Percentiles rank a stretch among this genome's conserved stretches.
These are phyloP conservation scores for Paedocypris micromegethes DNA, from an alignment of 2,797 vertebrate genomes.

Conservation along the genomic window DNA sequence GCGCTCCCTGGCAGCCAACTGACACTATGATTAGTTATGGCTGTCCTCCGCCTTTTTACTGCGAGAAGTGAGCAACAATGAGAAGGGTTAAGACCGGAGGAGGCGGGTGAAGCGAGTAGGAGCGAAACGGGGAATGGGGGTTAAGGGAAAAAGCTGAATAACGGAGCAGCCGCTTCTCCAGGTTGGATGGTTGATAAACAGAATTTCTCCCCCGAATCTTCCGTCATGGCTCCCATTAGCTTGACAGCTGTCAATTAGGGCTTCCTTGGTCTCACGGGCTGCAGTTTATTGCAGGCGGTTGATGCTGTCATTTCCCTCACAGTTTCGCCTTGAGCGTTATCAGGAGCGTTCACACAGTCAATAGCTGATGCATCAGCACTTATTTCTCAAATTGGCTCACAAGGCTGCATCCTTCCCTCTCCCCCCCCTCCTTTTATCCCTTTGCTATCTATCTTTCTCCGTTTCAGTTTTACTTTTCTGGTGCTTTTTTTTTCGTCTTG, in stretches of 20 bases:
- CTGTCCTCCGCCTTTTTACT: conserved; percentile 67
- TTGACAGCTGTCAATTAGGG: conserved; percentile 97
- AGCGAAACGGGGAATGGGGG: conserved; percentile 51
- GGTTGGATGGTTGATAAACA: conserved; percentile 79
- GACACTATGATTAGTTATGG: conserved; percentile 83
- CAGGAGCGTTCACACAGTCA: conserved; percentile 89
- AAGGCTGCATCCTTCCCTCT: conserved; percentile 81
- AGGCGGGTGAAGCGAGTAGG: conserved; percentile 56
- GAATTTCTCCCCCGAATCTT: conserved; percentile 82
- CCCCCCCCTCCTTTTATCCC: conserved; percentile 44
- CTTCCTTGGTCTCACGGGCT: conserved; percentile 88
- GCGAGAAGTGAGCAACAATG: conserved; percentile 58
- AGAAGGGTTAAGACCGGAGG: conserved; percentile 49
- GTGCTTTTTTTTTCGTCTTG: conserved; percentile 55
- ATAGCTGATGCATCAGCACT: conserved; percentile 98
- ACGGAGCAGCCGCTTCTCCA: conserved; percentile 54
- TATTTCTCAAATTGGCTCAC: conserved; percentile 95
- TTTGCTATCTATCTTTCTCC: conserved; percentile 44
- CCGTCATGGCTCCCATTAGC: conserved; percentile 88
- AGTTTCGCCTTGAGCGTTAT: conserved; percentile 93
- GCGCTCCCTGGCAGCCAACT: conserved; percentile 77
- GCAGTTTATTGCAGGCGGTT: conserved; percentile 92
- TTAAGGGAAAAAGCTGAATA: conserved; percentile 56
- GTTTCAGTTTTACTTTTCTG: conserved; percentile 49
- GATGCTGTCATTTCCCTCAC: conserved; percentile 95